A percentile compares a stretch with the other conserved stretches of the same genome.
Conservation (phyloP, 2,113 vertebrate species). For the Xenopus laevis region DNA sequence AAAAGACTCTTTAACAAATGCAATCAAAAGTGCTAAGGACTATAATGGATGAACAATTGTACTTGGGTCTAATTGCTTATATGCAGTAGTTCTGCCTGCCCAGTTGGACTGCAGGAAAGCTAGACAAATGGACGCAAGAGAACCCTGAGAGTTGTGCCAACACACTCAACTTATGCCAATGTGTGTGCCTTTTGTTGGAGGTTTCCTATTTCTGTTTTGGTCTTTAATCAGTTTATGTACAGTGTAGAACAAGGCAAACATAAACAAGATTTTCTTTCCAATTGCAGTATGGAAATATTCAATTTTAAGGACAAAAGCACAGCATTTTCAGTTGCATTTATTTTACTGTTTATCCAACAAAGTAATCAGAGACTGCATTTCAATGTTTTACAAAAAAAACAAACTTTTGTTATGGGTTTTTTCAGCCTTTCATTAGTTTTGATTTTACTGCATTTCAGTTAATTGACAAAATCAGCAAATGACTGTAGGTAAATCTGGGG, state of each 20-base stretch:
- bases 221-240: constrained; percentile 16
- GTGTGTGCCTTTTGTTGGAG: background rate
- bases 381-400: background rate
- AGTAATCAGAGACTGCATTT: background rate
- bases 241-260: background rate
- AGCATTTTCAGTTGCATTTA: background rate
- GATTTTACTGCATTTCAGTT: background rate
- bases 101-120: too few species aligned
- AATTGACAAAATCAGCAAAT: background rate
- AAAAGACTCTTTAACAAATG: too few species aligned
- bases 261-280: constrained; percentile 9
- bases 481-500: background rate
- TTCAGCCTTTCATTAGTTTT: background rate
- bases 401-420: background rate
- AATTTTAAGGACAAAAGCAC: background rate
- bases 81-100: too few species aligned
- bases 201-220: background rate
- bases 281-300: constrained; percentile 14
- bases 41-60: too few species aligned
- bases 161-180: too few species aligned
- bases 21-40: too few species aligned
- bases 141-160: too few species aligned
- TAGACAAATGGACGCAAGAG: too few species aligned
- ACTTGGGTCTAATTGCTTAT: too few species aligned
- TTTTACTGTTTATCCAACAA: background rate